Conservation (phyloP, 2,888 invertebrate species). For the Abrostola tripartita region DNA sequence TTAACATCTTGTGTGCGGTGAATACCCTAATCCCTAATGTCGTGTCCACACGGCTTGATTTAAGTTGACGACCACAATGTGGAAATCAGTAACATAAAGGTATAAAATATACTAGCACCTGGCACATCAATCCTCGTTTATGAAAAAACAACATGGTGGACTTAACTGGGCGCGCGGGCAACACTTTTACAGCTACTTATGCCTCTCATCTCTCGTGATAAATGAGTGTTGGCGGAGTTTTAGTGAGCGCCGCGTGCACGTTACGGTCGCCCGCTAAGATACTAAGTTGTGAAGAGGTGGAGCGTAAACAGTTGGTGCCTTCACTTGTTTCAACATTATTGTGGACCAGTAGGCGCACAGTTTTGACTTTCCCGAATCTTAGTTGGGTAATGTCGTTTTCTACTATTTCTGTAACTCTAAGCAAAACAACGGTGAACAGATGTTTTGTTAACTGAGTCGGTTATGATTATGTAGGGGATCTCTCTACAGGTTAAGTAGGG, state of each 20-base stretch:
- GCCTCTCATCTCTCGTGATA: constrained; percentile 79
- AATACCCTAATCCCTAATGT: constrained; percentile 5
- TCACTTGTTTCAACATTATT: constrained; percentile 66
- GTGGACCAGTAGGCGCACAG: constrained; percentile 41
- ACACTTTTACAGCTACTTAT: constrained; percentile 75
- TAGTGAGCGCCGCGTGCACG: constrained; percentile 76
- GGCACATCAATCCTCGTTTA: constrained; percentile 68
- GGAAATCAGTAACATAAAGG: constrained; percentile 23
- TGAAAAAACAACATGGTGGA: constrained; percentile 61
- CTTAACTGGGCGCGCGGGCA: constrained; percentile 56
- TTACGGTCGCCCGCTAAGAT: constrained; percentile 68
- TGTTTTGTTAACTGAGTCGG: neutral
- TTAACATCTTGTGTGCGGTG: neutral
- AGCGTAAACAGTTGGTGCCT: constrained; percentile 66
- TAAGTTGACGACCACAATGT: constrained; percentile 26
- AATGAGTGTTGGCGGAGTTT: constrained; percentile 80
- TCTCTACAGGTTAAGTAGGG: neutral
- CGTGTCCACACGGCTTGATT: constrained; percentile 24
- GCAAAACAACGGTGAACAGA: neutral
- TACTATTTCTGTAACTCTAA: constrained; percentile 33
- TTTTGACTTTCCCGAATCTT: constrained; percentile 37
- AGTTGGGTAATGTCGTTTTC: constrained; percentile 30
- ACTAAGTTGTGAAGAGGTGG: constrained; percentile 61
- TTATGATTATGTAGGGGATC: constrained; percentile 2
- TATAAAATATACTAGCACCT: constrained; percentile 55